These are phyloP conservation scores for Cabera pusaria DNA, from an alignment of 2,888 invertebrate genomes.

Conservation along the genomic window DNA sequence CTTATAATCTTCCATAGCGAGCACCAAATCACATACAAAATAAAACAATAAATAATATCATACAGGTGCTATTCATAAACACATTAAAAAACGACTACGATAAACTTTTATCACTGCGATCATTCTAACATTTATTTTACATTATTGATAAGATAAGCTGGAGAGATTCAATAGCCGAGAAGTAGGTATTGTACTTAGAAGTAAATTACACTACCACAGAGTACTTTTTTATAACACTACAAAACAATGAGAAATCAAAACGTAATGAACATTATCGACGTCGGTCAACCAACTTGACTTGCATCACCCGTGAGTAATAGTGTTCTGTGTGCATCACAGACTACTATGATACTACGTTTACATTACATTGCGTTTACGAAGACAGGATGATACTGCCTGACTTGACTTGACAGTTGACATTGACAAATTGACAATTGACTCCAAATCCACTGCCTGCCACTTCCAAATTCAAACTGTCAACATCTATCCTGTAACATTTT, in stretches of 20 bases:
- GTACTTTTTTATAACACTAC: constrained; percentile 16
- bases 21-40: constrained; percentile 64
- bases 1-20: constrained; percentile 98
- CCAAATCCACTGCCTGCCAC: too few relatives aligned
- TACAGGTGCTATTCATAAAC: constrained; percentile 64
- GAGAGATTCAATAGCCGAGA: constrained; percentile 18
- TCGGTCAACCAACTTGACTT: constrained; percentile 24
- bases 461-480: too few relatives aligned
- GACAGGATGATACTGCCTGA: too few relatives aligned
- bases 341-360: too few relatives aligned
- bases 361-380: too few relatives aligned
- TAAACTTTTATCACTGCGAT: constrained; percentile 51
- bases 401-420: too few relatives aligned
- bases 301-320: too few relatives aligned
- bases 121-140: constrained; percentile 56
- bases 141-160: constrained; percentile 59
- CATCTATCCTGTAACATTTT: too few relatives aligned
- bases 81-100: constrained; percentile 62
- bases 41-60: constrained; percentile 38
- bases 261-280: constrained; percentile 41
- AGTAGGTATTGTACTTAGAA: too few relatives aligned
- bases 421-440: too few relatives aligned
- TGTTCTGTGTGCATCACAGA: too few relatives aligned
- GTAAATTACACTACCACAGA: too few relatives aligned
- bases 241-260: constrained; percentile 42